Conservation (phyloP, 2,797 vertebrate species). For the Eospalax fontanierii region DNA sequence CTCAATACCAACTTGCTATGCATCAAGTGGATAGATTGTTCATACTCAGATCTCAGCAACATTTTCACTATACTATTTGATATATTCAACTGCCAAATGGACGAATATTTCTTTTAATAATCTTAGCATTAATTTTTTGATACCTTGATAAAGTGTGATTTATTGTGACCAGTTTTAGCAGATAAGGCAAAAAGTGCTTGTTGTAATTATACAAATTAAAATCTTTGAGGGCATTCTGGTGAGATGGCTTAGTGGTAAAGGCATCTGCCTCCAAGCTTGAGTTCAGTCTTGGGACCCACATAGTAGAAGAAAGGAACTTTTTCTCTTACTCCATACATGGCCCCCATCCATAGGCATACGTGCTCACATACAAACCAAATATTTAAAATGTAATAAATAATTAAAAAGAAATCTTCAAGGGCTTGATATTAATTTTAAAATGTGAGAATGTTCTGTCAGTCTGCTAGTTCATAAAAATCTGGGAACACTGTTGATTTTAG, state of each 20-base stretch:
- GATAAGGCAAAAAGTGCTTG: neutral
- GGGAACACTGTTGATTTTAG: constrained; percentile 19
- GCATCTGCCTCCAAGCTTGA: neutral
- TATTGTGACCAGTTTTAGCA: constrained; percentile 13
- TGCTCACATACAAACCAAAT: neutral
- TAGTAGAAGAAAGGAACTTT: neutral
- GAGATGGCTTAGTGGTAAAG: neutral
- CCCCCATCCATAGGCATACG: too few species aligned
- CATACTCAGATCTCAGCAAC: neutral
- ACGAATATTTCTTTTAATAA: constrained; percentile 51
- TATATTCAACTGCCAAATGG: neutral
- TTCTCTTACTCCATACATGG: neutral
- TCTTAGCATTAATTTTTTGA: constrained; percentile 32
- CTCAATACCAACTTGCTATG: neutral
- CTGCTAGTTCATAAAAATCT: neutral
- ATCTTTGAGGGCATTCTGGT: neutral
- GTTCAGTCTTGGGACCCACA: neutral
- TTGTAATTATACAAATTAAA: constrained; percentile 26
- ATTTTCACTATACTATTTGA: constrained; percentile 53
- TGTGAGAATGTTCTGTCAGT: neutral
- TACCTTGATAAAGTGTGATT: constrained; percentile 50
- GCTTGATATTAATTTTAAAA: constrained; percentile 62
- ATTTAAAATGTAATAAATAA: neutral
- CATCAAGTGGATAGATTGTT: constrained; percentile 37
- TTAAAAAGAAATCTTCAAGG: neutral